phyloP scores from a whole-genome alignment of 37 sponge, comb jelly and placozoan genomes.

The Ephydatia muelleri region DNA sequence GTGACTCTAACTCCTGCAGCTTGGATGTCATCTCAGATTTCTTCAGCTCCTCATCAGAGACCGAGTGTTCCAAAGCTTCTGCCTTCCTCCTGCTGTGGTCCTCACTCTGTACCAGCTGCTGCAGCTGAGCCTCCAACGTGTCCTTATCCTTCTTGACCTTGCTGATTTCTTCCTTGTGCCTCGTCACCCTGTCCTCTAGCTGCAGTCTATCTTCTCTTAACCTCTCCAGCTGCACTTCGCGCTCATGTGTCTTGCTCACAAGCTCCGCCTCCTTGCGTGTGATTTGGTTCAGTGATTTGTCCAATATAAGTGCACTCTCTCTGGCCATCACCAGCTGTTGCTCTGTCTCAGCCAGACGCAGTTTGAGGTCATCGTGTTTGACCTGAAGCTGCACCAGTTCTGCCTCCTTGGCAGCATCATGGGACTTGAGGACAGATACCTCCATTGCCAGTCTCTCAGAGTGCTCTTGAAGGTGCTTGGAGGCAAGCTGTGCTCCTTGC shows the following conservation, averaged over 20 bases:
- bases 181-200: constrained; percentile 20
- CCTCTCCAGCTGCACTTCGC: constrained; percentile 23
- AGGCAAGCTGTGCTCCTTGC: neutral
- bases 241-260: neutral
- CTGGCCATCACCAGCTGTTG: neutral
- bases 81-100: constrained; percentile 4
- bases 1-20: constrained; percentile 14
- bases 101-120: constrained; percentile 9
- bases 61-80: constrained; percentile 16
- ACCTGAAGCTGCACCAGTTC: too few relatives aligned
- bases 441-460: neutral
- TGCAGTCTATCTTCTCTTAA: neutral
- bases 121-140: neutral
- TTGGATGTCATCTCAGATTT: constrained; percentile 2
- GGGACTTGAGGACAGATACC: neutral
- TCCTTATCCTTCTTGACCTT: neutral
- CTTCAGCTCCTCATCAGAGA: constrained; percentile 4
- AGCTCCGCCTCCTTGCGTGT: constrained; percentile 12
- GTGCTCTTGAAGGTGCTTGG: too few relatives aligned
- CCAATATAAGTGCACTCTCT: neutral
- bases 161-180: neutral
- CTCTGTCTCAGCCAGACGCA: neutral
- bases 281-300: neutral
- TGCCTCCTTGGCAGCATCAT: too few relatives aligned
- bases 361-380: too few relatives aligned